Percentiles rank a stretch among this genome's conserved stretches.
phyloP scores from a whole-genome alignment of 2,888 invertebrate species.

The Erannis defoliaria region DNA sequence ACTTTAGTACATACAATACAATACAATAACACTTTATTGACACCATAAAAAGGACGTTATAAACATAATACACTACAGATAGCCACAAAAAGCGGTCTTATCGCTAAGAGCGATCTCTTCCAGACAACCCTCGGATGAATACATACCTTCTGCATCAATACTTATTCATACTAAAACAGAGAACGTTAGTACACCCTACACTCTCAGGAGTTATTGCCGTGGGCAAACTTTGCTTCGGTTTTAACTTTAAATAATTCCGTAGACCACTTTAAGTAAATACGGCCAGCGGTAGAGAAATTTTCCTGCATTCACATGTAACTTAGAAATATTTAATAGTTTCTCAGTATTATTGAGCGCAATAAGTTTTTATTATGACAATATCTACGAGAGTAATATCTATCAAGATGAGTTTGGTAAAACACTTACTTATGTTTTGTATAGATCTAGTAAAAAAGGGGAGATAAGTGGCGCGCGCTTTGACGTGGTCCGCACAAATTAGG shows the following conservation, averaged over 20 bases:
- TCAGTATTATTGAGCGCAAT: constrained; percentile 13
- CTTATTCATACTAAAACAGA: not conserved
- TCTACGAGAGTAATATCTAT: not conserved
- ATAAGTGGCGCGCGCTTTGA: too few relatives aligned
- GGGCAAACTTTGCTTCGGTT: constrained; percentile 65
- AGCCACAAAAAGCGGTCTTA: too few relatives aligned
- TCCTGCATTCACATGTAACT: constrained; percentile 30
- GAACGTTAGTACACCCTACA: constrained; percentile 35
- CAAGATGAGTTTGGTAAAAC: not conserved
- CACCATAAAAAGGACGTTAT: too few relatives aligned
- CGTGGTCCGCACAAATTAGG: too few relatives aligned
- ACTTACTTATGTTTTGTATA: not conserved
- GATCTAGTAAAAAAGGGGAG: too few relatives aligned
- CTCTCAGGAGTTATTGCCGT: constrained; percentile 66
- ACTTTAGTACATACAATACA: too few relatives aligned
- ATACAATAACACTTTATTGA: too few relatives aligned
- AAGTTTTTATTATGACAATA: constrained; percentile 4
- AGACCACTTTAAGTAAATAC: constrained; percentile 68
- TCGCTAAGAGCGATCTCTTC: too few relatives aligned
- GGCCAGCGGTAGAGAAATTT: constrained; percentile 29
- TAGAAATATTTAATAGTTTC: constrained; percentile 27
- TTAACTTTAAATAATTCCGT: constrained; percentile 73
- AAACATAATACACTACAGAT: too few relatives aligned
- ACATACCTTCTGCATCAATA: not conserved
- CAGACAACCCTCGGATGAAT: too few relatives aligned